Evolutionary conservation across 2,113 vertebrate species (phyloP).

Genomic region (Saimiri boliviensis): DNA sequence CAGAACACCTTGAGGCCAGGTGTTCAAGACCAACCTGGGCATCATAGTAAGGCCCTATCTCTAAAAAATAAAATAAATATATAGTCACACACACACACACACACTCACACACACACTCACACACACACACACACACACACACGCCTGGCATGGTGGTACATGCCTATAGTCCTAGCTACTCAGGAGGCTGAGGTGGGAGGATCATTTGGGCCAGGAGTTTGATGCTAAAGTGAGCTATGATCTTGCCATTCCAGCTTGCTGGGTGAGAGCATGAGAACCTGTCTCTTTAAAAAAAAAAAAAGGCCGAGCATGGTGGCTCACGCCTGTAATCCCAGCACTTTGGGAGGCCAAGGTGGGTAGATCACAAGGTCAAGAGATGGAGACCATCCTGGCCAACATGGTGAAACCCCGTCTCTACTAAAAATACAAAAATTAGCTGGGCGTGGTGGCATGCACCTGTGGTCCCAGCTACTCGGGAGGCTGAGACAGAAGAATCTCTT

Average conservation of each 20-base stretch:
- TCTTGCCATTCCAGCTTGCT: not conserved
- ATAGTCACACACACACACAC: accelerated
- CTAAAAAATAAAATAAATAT: not conserved
- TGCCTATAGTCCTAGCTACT: not conserved
- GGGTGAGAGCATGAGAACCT: not conserved
- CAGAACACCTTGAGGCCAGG: not conserved
- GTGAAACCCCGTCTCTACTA: no score
- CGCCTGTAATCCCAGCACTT: no score
- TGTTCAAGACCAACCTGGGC: not conserved
- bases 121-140: no score
- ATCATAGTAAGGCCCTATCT: not conserved
- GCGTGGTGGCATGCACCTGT: no score
- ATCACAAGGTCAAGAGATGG: no score
- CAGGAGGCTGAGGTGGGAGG: not conserved
- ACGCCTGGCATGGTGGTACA: not conserved
- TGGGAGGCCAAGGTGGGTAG: no score
- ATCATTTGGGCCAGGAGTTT: not conserved
- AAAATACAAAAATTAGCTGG: no score
- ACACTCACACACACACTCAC: no score
- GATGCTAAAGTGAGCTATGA: not conserved
- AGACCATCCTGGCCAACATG: no score
- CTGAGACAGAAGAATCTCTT: no score
- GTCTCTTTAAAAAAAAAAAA: not conserved
- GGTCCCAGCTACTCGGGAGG: no score
- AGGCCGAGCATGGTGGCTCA: no score